A percentile compares a stretch with the other conserved stretches of the same genome.
phyloP scores from a whole-genome alignment of 2,797 vertebrate genomes.

The Hypotaenidia okinawae region DNA sequence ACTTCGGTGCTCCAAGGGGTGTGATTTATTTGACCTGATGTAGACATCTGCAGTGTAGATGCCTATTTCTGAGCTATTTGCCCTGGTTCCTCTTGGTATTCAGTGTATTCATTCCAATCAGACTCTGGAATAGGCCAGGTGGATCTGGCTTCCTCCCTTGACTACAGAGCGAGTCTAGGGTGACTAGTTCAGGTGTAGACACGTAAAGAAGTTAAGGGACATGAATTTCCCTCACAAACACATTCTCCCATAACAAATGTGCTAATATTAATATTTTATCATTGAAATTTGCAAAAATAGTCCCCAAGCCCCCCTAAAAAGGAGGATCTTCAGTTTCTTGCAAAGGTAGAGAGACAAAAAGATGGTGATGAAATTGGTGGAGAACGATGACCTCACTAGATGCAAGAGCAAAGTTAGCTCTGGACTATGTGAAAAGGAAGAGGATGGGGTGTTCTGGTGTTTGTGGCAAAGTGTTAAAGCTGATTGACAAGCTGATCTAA shows the following conservation, averaged over 20 bases:
- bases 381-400: not conserved
- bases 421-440: not conserved
- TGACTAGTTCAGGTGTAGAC: not conserved
- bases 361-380: not conserved
- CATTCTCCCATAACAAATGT: not conserved
- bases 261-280: not conserved
- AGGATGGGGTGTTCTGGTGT: not conserved
- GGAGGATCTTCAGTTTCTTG: not conserved
- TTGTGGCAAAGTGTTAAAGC: not conserved
- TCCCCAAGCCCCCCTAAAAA: not conserved
- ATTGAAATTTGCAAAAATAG: not conserved
- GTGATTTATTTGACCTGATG: not conserved
- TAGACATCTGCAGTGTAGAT: not conserved
- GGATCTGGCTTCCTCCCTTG: not conserved
- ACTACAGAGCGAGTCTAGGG: not conserved
- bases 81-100: not conserved
- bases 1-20: not conserved
- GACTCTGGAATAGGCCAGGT: not conserved
- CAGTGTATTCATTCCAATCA: not conserved
- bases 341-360: not conserved
- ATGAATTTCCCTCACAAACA: not conserved
- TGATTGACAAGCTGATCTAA: not conserved
- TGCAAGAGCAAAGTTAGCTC: not conserved
- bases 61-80: not conserved
- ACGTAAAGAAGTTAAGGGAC: not conserved